phyloP scores from a whole-genome alignment of 2,888 invertebrate species.

The Microdon myrmicae region DNA sequence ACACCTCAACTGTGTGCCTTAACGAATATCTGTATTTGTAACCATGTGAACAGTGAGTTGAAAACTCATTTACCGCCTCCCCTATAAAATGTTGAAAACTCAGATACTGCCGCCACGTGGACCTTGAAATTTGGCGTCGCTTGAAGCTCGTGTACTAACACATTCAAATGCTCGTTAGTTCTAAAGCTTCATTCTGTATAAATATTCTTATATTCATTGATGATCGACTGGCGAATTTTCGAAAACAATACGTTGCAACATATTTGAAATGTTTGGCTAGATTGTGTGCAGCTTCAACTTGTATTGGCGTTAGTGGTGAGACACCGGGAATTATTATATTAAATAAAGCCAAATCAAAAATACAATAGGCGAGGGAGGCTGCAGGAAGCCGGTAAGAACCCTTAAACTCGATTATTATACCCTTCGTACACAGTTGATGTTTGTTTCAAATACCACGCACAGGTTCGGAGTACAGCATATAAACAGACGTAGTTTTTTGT shows the following conservation, averaged over 20 bases:
- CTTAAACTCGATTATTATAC: too few relatives aligned
- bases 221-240: slow-evolving; percentile 40
- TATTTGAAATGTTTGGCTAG: slow-evolving; percentile 1
- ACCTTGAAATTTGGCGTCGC: slow-evolving; percentile 27
- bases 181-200: slow-evolving; percentile 36
- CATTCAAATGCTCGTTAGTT: slow-evolving; percentile 8
- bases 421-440: too few relatives aligned
- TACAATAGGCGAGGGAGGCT: too few relatives aligned
- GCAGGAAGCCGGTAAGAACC: too few relatives aligned
- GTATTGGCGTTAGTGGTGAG: slow-evolving; percentile 31
- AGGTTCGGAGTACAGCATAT: too few relatives aligned
- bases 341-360: too few relatives aligned
- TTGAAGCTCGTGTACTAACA: slow-evolving; percentile 28
- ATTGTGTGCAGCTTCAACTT: slow-evolving; percentile 25
- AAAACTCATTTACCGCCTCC: slow-evolving; percentile 22
- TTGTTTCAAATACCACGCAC: too few relatives aligned
- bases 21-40: slow-evolving; percentile 7
- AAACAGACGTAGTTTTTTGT: too few relatives aligned
- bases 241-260: slow-evolving; percentile 22
- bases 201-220: slow-evolving; percentile 42
- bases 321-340: too few relatives aligned
- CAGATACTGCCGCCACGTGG: slow-evolving; percentile 35
- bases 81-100: slow-evolving; percentile 31
- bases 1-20: not conserved
- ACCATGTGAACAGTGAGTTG: slow-evolving; percentile 11